These are phyloP conservation scores for Hybognathus amarus DNA, from an alignment of 2,797 vertebrate species.

Conservation along the genomic window DNA sequence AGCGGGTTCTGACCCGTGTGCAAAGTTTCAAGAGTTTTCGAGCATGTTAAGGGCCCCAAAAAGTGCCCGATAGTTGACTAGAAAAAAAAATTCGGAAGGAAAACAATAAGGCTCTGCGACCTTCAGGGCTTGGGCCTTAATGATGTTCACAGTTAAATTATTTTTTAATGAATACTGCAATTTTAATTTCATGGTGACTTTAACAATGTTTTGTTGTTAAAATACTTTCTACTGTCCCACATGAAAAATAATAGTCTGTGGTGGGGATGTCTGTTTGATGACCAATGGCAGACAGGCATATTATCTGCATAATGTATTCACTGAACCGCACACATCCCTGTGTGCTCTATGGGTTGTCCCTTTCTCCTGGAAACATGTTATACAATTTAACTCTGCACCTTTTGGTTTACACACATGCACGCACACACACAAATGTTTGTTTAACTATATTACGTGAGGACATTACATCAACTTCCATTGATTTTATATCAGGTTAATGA, in stretches of 20 bases:
- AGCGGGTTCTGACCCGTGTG: too few species aligned
- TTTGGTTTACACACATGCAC: background rate
- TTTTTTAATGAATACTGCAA: background rate
- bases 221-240: background rate
- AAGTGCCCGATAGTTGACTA: too few species aligned
- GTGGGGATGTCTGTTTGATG: background rate
- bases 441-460: background rate
- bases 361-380: background rate
- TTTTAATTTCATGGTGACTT: background rate
- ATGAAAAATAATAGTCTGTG: background rate
- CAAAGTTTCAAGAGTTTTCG: too few species aligned
- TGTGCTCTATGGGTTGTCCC: slow-evolving; percentile 22
- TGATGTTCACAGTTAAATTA: background rate
- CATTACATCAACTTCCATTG: background rate
- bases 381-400: background rate
- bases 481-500: background rate
- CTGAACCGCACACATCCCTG: background rate
- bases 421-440: background rate
- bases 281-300: background rate
- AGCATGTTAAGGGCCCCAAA: too few species aligned
- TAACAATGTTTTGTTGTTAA: background rate
- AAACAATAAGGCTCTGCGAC: too few species aligned
- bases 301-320: background rate
- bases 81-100: too few species aligned
- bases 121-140: too few species aligned